phyloP scores from a whole-genome alignment of 2,888 invertebrate species.

The Caenorhabditis drosophilae region DNA sequence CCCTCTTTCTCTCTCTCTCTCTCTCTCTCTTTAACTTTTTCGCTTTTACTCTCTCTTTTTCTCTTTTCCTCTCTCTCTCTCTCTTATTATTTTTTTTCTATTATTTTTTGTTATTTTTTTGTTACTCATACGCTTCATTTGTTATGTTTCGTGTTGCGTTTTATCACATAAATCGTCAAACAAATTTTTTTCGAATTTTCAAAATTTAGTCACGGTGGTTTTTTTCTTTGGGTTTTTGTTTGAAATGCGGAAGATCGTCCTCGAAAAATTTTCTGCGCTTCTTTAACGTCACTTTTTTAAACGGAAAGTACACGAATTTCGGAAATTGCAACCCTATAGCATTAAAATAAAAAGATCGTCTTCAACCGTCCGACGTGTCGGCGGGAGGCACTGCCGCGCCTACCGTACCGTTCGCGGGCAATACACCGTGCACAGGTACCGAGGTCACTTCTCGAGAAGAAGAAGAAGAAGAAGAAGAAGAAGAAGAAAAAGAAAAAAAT shows the following conservation, averaged over 20 bases:
- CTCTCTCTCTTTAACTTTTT: too few relatives aligned
- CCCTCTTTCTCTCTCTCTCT: not conserved
- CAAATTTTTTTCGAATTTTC: too few relatives aligned
- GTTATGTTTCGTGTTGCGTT: not conserved
- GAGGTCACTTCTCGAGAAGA: slow-evolving; percentile 42
- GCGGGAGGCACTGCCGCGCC: slow-evolving; percentile 1
- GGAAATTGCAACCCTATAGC: slow-evolving; percentile 38
- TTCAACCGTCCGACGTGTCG: too few relatives aligned
- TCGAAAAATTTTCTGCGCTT: slow-evolving; percentile 3
- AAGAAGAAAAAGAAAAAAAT: slow-evolving; percentile 17
- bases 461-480: too few relatives aligned
- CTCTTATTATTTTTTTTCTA: not conserved
- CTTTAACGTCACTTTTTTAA: slow-evolving; percentile 24
- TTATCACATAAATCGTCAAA: not conserved
- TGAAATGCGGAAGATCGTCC: not conserved
- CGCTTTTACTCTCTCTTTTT: too few relatives aligned
- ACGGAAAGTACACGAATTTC: slow-evolving; percentile 43
- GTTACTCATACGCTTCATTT: not conserved
- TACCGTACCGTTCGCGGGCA: slow-evolving; percentile 36
- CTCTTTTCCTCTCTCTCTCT: too few relatives aligned
- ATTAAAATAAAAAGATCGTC: too few relatives aligned
- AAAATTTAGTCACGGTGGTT: too few relatives aligned
- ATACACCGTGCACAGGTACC: slow-evolving; percentile 44
- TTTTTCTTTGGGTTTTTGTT: not conserved
- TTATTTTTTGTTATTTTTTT: not conserved